Evolutionary conservation across 2,888 invertebrate genomes (phyloP).

Genomic region (Pantelozetes paolii): DNA sequence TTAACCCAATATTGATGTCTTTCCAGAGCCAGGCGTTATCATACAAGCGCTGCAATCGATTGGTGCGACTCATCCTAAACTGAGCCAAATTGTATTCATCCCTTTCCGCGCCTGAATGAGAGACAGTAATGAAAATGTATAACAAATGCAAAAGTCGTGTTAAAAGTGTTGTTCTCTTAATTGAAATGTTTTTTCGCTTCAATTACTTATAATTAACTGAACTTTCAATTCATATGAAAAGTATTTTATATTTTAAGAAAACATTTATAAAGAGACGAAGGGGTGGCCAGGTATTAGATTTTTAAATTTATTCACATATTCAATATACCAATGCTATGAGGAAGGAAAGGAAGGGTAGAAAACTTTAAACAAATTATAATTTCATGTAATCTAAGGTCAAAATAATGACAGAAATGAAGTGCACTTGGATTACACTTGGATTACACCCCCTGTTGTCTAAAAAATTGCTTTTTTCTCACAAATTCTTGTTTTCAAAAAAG

Average conservation of each 20-base stretch:
- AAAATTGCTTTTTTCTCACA: too few relatives aligned
- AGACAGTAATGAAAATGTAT: background rate
- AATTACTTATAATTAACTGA: conserved; percentile 9
- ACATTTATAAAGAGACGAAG: background rate
- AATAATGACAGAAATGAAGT: too few relatives aligned
- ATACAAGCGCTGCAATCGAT: conserved; percentile 81
- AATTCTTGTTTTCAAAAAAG: background rate
- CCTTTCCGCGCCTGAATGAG: conserved; percentile 41
- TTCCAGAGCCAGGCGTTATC: conserved; percentile 95
- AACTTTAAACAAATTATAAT: too few relatives aligned
- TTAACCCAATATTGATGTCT: conserved; percentile 74
- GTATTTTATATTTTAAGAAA: background rate
- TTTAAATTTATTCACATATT: too few relatives aligned
- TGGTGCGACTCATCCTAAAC: conserved; percentile 61
- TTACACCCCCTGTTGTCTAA: too few relatives aligned
- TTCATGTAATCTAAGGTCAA: too few relatives aligned
- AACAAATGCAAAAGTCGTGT: background rate
- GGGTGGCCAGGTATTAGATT: too few relatives aligned
- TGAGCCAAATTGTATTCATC: conserved; percentile 44
- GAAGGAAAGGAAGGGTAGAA: too few relatives aligned
- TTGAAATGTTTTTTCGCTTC: conserved; percentile 22
- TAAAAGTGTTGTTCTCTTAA: background rate
- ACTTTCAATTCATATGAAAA: too few relatives aligned
- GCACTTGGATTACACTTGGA: too few relatives aligned
- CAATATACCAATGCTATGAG: too few relatives aligned